These are phyloP conservation scores for Charaxes varanes DNA, from an alignment of 1,140 invertebrate species.

Conservation along the genomic window DNA sequence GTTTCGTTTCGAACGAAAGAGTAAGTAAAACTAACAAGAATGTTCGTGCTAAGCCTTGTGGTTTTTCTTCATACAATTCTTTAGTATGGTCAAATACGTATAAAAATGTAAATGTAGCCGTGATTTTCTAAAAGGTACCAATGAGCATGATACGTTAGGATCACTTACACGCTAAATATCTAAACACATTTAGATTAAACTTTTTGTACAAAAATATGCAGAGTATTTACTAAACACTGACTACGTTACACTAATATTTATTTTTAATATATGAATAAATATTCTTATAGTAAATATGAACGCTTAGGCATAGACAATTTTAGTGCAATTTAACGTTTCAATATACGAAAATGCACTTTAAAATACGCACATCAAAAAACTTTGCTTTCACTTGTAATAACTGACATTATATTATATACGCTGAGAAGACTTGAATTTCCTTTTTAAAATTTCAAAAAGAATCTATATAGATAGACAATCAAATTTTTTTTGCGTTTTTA, in stretches of 20 bases:
- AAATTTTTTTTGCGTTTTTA: no score
- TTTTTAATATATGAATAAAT: constrained; percentile 28
- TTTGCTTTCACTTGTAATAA: no score
- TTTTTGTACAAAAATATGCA: constrained; percentile 66
- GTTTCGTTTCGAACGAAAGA: no score
- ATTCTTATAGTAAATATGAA: constrained; percentile 29
- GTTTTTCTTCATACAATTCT: no score
- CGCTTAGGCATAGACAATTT: constrained; percentile 25
- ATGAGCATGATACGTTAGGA: constrained; percentile 40
- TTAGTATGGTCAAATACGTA: background rate
- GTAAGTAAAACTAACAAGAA: no score
- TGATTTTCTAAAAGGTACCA: constrained; percentile 43
- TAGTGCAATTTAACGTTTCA: background rate
- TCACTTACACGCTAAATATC: constrained; percentile 31
- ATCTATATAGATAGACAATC: no score
- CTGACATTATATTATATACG: no score
- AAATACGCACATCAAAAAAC: no score
- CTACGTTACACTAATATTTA: constrained; percentile 37
- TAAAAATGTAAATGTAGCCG: constrained; percentile 14
- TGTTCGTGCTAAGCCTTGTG: no score
- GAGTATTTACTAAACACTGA: constrained; percentile 52
- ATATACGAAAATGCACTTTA: no score
- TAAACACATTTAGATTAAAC: constrained; percentile 41
- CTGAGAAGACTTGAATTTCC: no score
- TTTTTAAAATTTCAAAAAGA: no score